Evolutionary conservation across 1,140 invertebrate genomes (phyloP).

Genomic region (Drosophila trapezifrons): DNA sequence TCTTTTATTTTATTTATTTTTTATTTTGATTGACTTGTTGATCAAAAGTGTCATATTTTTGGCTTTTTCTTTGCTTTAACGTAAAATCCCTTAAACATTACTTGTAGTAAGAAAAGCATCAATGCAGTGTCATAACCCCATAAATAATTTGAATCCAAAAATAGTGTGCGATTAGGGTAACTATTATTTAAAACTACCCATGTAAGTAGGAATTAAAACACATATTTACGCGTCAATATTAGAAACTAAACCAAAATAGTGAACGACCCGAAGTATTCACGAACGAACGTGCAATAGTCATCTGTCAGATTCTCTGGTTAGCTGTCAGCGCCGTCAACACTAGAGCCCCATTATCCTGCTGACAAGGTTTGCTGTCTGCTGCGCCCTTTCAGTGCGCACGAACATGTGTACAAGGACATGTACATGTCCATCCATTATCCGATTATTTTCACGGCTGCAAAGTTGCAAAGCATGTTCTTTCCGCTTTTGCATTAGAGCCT

Average conservation of each 20-base stretch:
- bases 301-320: constrained; percentile 1
- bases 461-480: background rate
- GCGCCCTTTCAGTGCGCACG: no score
- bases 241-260: background rate
- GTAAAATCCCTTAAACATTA: no score
- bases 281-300: background rate
- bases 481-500: background rate
- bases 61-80: no score
- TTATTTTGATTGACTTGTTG: no score
- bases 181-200: no score
- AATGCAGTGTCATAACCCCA: no score
- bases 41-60: no score
- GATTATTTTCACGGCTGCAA: background rate
- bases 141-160: no score
- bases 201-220: no score
- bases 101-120: no score
- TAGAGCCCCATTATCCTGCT: constrained; percentile 1
- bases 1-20: no score
- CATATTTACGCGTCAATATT: background rate
- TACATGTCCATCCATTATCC: constrained; percentile 1
- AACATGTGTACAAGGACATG: background rate
- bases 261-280: background rate
- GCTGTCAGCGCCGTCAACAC: background rate
- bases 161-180: no score
- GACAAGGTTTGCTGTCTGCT: background rate